Evolutionary conservation across 2,113 vertebrate genomes (phyloP).

Genomic region (Oncorhynchus mykiss): DNA sequence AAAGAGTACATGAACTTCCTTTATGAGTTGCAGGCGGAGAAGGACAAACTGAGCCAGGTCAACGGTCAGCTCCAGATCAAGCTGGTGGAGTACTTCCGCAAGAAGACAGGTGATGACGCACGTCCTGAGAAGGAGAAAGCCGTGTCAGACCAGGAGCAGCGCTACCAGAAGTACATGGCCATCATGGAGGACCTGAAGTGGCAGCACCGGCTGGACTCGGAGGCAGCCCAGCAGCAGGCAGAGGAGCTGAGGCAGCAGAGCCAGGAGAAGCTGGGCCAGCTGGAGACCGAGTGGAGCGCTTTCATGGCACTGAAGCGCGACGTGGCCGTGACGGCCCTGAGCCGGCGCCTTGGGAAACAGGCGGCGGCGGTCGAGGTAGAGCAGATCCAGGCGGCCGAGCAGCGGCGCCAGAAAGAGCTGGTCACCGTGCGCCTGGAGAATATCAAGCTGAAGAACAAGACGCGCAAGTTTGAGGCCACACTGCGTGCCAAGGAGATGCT

Average conservation of each 20-base stretch:
- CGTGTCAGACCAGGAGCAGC: constrained; percentile 56
- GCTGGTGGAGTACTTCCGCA: constrained; percentile 65
- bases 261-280: constrained; percentile 56
- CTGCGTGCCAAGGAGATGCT: constrained; percentile 58
- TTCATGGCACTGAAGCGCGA: constrained; percentile 68
- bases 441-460: constrained; percentile 72
- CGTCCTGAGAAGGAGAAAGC: constrained; percentile 30
- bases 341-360: constrained; percentile 46
- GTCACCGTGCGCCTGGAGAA: constrained; percentile 67
- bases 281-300: constrained; percentile 65
- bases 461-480: constrained; percentile 58
- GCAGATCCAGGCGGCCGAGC: constrained; percentile 62
- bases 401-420: constrained; percentile 63
- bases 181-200: constrained; percentile 63
- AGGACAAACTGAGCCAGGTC: constrained; percentile 47
- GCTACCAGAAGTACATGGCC: constrained; percentile 57
- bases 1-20: constrained; percentile 53
- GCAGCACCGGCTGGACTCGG: constrained; percentile 27
- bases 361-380: constrained; percentile 60
- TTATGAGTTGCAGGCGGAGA: constrained; percentile 59
- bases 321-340: constrained; percentile 54
- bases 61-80: constrained; percentile 68
- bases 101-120: constrained; percentile 44
- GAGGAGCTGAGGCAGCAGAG: constrained; percentile 46
- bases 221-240: constrained; percentile 48